Evolutionary conservation across 2,797 vertebrate species (phyloP).

Genomic region (Sebastes kiyomatsui): DNA sequence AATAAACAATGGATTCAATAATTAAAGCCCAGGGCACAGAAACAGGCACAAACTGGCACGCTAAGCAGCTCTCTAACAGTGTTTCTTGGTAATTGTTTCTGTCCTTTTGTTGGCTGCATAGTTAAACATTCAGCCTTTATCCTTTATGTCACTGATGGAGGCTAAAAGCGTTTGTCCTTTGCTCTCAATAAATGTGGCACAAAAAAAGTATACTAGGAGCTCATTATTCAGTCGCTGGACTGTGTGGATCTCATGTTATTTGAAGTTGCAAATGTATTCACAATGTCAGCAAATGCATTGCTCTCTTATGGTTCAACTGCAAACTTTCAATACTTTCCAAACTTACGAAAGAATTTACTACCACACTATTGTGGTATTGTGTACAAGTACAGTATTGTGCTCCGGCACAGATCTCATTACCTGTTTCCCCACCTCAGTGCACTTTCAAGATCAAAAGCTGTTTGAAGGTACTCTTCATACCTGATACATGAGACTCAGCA

Average conservation of each 20-base stretch:
- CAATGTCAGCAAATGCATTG: neutral
- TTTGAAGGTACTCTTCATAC: slow-evolving; percentile 60
- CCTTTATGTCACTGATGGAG: slow-evolving; percentile 11
- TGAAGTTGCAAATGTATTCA: neutral
- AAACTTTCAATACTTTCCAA: neutral
- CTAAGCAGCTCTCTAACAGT: slow-evolving; percentile 32
- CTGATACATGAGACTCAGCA: slow-evolving; percentile 51
- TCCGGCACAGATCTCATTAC: slow-evolving; percentile 51
- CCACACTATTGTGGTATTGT: slow-evolving; percentile 19
- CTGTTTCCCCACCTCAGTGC: slow-evolving; percentile 19
- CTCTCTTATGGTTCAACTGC: neutral
- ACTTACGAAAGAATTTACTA: slow-evolving; percentile 1
- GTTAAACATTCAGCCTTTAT: slow-evolving; percentile 21
- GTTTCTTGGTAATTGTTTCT: slow-evolving; percentile 24
- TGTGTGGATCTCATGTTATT: neutral
- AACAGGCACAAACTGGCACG: slow-evolving; percentile 31
- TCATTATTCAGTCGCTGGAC: neutral
- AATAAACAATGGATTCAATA: slow-evolving; percentile 64
- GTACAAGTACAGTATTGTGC: slow-evolving; percentile 42
- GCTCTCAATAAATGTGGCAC: neutral
- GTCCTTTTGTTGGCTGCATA: slow-evolving; percentile 16
- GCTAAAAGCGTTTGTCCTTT: neutral
- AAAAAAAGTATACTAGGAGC: neutral
- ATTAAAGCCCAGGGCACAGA: slow-evolving; percentile 36
- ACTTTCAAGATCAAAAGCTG: slow-evolving; percentile 67